These are phyloP conservation scores for Paedocypris micromegethes DNA, from an alignment of 2,797 vertebrate genomes.

Conservation along the genomic window DNA sequence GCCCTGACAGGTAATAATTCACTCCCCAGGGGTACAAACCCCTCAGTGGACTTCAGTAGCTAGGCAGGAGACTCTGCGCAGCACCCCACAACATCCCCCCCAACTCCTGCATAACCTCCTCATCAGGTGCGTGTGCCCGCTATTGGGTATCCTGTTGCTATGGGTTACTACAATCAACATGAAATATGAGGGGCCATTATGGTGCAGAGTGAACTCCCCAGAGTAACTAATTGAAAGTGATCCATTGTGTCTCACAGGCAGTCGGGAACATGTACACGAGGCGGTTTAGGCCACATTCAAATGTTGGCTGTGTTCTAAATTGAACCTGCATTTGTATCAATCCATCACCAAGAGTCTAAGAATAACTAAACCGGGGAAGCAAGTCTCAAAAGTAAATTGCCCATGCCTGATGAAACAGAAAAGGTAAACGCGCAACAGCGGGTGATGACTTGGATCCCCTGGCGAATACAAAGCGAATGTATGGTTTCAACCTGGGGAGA, in stretches of 20 bases:
- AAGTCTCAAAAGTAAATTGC: constrained; percentile 36
- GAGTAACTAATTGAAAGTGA: constrained; percentile 44
- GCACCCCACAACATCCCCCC: constrained; percentile 22
- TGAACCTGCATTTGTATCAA: constrained; percentile 17
- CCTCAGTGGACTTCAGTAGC: constrained; percentile 55
- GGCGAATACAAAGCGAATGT: constrained; percentile 68
- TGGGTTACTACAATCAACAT: constrained; percentile 46
- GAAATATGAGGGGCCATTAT: constrained; percentile 64
- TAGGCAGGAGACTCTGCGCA: constrained; percentile 35
- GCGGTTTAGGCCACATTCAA: constrained; percentile 6
- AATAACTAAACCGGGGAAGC: constrained; percentile 33
- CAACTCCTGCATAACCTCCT: constrained; percentile 37
- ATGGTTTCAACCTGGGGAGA: constrained; percentile 74
- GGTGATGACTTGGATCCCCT: constrained; percentile 55
- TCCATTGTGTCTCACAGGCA: constrained; percentile 35
- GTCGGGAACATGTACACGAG: constrained; percentile 16
- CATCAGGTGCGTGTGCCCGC: constrained; percentile 48
- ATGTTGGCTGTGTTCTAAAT: constrained; percentile 11
- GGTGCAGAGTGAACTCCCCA: constrained; percentile 27
- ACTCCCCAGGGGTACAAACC: constrained; percentile 65
- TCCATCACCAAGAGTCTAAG: constrained; percentile 34
- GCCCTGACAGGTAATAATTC: constrained; percentile 74
- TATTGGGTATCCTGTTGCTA: constrained; percentile 41
- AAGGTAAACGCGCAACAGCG: constrained; percentile 32
- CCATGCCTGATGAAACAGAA: constrained; percentile 52